A percentile compares a stretch with the other conserved stretches of the same genome.
Conservation (phyloP, 2,888 invertebrate genomes). For the Rhogogaster chlorosoma region DNA sequence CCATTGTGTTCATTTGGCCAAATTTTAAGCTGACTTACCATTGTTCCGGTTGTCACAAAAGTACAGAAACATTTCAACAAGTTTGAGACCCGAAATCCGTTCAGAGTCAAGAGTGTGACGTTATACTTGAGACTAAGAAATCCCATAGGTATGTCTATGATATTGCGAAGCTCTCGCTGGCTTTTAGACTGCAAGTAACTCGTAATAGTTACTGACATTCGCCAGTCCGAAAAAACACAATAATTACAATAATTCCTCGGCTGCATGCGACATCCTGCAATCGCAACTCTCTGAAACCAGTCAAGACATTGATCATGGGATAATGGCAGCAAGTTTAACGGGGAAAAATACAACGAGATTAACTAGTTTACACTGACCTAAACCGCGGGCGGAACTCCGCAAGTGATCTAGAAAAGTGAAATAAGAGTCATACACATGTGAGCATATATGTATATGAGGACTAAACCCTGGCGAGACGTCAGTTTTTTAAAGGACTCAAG, state of each 20-base stretch:
- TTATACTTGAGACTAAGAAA: background rate
- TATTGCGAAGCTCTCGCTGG: background rate
- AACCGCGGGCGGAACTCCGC: background rate
- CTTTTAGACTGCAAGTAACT: background rate
- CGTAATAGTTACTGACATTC: background rate
- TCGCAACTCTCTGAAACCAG: background rate
- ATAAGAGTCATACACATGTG: background rate
- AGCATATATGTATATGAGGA: background rate
- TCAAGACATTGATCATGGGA: background rate
- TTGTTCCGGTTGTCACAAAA: constrained; percentile 13
- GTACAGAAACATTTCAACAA: background rate
- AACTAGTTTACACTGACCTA: background rate
- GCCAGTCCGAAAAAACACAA: background rate
- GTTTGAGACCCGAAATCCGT: background rate
- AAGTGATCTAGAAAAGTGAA: background rate
- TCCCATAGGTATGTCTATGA: background rate
- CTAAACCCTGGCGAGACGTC: background rate
- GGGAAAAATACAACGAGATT: background rate
- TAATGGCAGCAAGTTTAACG: background rate
- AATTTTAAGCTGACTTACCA: constrained; percentile 19
- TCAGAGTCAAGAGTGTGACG: background rate
- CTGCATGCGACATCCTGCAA: background rate
- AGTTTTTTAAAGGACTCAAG: background rate
- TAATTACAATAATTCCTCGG: background rate
- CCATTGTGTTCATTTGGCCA: constrained; percentile 7